Base-by-base conservation (phyloP, 92 coral and sea anemone species). In the Zoanthus gigantus region DNA sequence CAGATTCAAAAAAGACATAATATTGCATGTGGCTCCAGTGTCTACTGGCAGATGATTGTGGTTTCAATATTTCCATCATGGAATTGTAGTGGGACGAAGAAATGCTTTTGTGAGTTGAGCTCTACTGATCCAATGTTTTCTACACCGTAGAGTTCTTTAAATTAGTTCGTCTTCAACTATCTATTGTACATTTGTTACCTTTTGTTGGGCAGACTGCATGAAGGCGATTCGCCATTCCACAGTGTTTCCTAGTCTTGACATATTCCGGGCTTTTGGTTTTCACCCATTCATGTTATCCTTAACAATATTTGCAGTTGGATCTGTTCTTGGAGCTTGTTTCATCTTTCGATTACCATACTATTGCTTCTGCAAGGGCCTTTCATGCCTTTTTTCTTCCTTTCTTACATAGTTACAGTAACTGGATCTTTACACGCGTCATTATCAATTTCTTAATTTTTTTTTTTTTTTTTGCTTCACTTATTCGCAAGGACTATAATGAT, bases 1-100 rank as follows among this genome's bases (percentile, higher is more conserved):
- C 44, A 77, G 34, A 31, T 29, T 47, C 65, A 45, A 85, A 45
- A 76, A 77, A 16, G 90, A 77, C 84, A 86, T 75, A 16, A 50
- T 50, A 87, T 52, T 87, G 60, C 90, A 87, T 10, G 84, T 79
- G 84, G 73, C 84, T 6, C 69, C 84, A 16, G 84, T 52, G 84
- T 79, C 73, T 31, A 79, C 9, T 52, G 73, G 71, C 0, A 52
- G 16, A 5, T 11, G 37, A 79, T 31, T 2, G 18, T n/a, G 42
- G 42, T 28, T 13, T 68, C 74, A 8, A 6, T 17, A 42, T 7
- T 68, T 23, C 44, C 44, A 8, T 68, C 74, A 68, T 6, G 3
- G 74, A 11, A 68, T 6, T 28, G 74, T 6, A 68, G 74, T 9
- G 74, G 74, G 2, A 28, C 74, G 7, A 68, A 68, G 42, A 68